Percentiles rank a stretch among this genome's conserved stretches.
Conservation (phyloP, 2,888 invertebrate species). For the Scaptomyza polygonia region DNA sequence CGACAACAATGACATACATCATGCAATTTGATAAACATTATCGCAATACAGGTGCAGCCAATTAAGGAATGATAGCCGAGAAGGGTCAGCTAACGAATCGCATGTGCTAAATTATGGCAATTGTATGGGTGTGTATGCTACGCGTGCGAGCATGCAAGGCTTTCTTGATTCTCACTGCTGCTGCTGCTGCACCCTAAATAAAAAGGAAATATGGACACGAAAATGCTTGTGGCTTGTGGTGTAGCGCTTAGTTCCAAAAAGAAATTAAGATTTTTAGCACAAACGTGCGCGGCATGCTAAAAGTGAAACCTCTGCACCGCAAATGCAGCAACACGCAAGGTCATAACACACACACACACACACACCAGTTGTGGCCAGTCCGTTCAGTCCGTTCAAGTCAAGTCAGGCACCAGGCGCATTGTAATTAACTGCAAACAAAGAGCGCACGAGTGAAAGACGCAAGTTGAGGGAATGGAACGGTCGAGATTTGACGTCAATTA, state of each 20-base stretch:
- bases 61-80: conserved; percentile 67
- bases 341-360: conserved; percentile 37
- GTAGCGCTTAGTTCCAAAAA: conserved; percentile 44
- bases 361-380: background rate
- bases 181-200: conserved; percentile 61
- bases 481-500: conserved; percentile 70
- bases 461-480: conserved; percentile 3
- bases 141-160: conserved; percentile 19
- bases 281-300: conserved; percentile 67
- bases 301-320: conserved; percentile 42
- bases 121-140: background rate
- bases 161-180: conserved; percentile 1
- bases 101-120: conserved; percentile 26
- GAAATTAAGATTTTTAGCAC: conserved; percentile 77
- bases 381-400: background rate
- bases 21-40: conserved; percentile 49
- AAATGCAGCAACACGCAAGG: conserved; percentile 75
- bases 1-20: background rate
- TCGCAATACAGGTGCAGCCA: conserved; percentile 72
- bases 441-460: conserved; percentile 18
- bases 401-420: conserved; percentile 36
- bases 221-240: conserved; percentile 44
- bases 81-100: conserved; percentile 19
- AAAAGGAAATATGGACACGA: conserved; percentile 60
- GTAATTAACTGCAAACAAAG: conserved; percentile 73